A percentile compares a stretch with the other conserved stretches of the same genome.
Evolutionary conservation across 2,113 vertebrate genomes (phyloP).

Genomic region (Larimichthys crocea): DNA sequence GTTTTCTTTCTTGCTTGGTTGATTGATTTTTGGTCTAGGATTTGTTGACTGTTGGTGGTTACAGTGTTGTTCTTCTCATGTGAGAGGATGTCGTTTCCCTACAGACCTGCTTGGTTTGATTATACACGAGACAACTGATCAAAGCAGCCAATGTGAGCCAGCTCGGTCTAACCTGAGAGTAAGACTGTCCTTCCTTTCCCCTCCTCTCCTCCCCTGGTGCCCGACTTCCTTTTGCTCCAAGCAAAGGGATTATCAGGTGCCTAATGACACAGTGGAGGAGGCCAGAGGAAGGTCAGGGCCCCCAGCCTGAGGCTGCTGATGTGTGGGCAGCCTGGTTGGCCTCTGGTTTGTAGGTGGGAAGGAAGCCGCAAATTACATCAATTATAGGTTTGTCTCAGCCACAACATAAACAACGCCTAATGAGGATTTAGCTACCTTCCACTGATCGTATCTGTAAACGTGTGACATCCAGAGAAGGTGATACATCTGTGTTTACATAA

Average conservation of each 20-base stretch:
- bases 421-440: slow-evolving; percentile 36
- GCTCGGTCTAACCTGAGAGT: slow-evolving; percentile 40
- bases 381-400: slow-evolving; percentile 31
- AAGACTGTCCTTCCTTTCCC: slow-evolving; percentile 34
- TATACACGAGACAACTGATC: slow-evolving; percentile 62
- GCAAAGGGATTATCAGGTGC: slow-evolving; percentile 69
- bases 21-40: neutral
- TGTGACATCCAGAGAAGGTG: neutral
- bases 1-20: neutral
- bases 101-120: slow-evolving; percentile 65
- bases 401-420: slow-evolving; percentile 38
- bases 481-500: neutral
- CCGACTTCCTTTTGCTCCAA: slow-evolving; percentile 64
- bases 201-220: slow-evolving; percentile 40
- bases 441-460: slow-evolving; percentile 20
- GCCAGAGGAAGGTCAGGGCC: slow-evolving; percentile 63
- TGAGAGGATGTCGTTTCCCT: slow-evolving; percentile 49
- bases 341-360: slow-evolving; percentile 21
- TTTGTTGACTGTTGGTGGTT: neutral
- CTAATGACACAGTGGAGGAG: slow-evolving; percentile 64
- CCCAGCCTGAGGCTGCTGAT: slow-evolving; percentile 37
- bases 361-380: slow-evolving; percentile 45
- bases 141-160: slow-evolving; percentile 56
- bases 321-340: slow-evolving; percentile 16
- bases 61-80: slow-evolving; percentile 33